Base-by-base conservation (phyloP, 2,113 vertebrate genomes). In the Myotis lucifugus region DNA sequence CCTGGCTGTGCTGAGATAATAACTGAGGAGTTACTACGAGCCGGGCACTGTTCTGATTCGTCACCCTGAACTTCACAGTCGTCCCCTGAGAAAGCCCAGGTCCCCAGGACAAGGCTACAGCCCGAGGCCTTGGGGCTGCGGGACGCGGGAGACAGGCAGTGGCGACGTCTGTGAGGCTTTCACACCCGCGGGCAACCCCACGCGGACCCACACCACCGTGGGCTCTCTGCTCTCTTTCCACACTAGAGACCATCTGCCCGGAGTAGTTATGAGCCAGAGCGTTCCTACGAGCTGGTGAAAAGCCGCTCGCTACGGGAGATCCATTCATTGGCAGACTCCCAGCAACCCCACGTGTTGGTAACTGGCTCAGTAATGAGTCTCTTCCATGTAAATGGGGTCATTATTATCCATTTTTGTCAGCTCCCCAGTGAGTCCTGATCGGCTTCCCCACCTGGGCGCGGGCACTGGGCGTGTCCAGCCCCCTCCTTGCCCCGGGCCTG, bases 401-500 rank as follows among this genome's bases (percentile, higher is more conserved):
- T 93, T 95, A 89, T 93, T 74, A 37, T 25, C 85, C 34, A 54
- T 95, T 84, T 97, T 97, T 90, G 78, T 96, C 96, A 97, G 13
- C 48, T 97, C 27, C 92, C 74, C 0, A 2, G 46, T 19, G 93
- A 34, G 72, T 93, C 46, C 42, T 88, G 93, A 86, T 93, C 90
- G 74, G 29, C 96, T 97, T 92, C 86, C 46, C 66, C 8, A 6
- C 50, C 46, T 67, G 15, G 27, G 61, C 42, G 90, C 81, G 13
- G 64, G 79, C 14, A 48, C 0, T 1, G 10, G 29, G 27, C n/a
- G 32, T 15, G 9, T 27, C 79, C 54, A 11, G 17, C 64, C 48
- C 89, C 29, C 29, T 69, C 52, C 84, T 86, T 77, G 59, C 27
- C 70, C 83, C 40, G 82, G n/a, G 46, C 69, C 4, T 4, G 23